Conservation (phyloP, 2,888 invertebrate genomes). For the Epirrita christyi region DNA sequence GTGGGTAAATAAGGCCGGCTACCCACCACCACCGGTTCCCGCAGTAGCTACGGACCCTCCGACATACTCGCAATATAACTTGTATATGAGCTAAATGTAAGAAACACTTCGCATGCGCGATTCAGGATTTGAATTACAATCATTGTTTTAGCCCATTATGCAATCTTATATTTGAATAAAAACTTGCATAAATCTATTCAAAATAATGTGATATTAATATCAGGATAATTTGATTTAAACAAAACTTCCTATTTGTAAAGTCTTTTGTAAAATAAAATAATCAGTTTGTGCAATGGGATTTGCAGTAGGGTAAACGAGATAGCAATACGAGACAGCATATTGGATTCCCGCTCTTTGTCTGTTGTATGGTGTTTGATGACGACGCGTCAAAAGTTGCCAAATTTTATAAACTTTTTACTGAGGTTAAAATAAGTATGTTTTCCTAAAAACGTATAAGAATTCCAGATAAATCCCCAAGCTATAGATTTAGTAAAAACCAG, state of each 20-base stretch:
- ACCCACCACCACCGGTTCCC: slow-evolving; percentile 15
- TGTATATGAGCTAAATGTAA: background rate
- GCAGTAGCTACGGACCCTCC: slow-evolving; percentile 23
- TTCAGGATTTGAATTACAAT: slow-evolving; percentile 18
- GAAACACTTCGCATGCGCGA: slow-evolving; percentile 15
- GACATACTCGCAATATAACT: background rate
- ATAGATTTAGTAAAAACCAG: too few relatives aligned
- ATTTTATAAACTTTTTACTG: too few relatives aligned
- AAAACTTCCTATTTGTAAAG: background rate
- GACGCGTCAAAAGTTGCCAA: too few relatives aligned
- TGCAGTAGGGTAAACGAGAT: slow-evolving; percentile 2
- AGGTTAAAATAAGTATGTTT: too few relatives aligned
- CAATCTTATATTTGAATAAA: background rate
- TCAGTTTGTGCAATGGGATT: background rate
- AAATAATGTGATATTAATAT: background rate
- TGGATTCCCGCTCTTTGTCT: slow-evolving; percentile 12
- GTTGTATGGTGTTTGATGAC: too few relatives aligned
- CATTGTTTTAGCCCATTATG: background rate
- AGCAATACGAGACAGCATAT: slow-evolving; percentile 3
- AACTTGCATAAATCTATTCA: background rate
- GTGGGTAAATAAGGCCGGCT: too few relatives aligned
- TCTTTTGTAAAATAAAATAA: background rate
- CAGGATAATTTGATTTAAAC: background rate
- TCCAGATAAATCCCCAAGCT: too few relatives aligned
- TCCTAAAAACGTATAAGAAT: too few relatives aligned